phyloP scores from a whole-genome alignment of 2,888 invertebrate genomes.

The Dicyrtoma fusca region DNA sequence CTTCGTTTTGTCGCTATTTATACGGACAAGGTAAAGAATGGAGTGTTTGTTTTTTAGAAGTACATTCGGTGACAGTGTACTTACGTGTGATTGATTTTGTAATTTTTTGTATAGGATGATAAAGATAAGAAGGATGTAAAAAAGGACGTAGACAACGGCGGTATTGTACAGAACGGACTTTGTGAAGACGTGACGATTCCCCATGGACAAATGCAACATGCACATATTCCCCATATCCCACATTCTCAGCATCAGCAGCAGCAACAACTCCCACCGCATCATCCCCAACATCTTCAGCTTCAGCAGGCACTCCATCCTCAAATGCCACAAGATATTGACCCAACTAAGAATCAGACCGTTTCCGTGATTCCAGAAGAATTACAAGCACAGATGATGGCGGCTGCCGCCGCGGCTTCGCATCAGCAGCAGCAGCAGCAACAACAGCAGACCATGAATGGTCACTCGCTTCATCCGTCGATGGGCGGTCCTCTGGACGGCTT shows the following conservation, averaged over 20 bases:
- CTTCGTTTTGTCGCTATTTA: no score
- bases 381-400: constrained; percentile 54
- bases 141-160: constrained; percentile 64
- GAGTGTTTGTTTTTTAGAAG: no score
- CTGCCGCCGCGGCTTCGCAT: no score
- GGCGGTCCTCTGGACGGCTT: constrained; percentile 50
- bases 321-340: constrained; percentile 38
- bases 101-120: constrained; percentile 48
- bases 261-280: constrained; percentile 57
- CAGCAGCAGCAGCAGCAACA: constrained; percentile 30
- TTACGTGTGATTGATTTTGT: no score
- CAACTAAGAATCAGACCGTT: constrained; percentile 57
- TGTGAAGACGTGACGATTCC: constrained; percentile 67
- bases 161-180: constrained; percentile 70
- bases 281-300: constrained; percentile 61
- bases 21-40: no score
- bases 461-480: constrained; percentile 48
- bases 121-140: constrained; percentile 56
- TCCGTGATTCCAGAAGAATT: constrained; percentile 58
- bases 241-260: constrained; percentile 47
- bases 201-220: constrained; percentile 41
- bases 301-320: constrained; percentile 60
- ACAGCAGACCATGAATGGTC: constrained; percentile 41
- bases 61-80: no score
- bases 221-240: constrained; percentile 50